These are phyloP conservation scores for Ochotona curzoniae DNA, from an alignment of 2,113 vertebrate species.

Conservation along the genomic window DNA sequence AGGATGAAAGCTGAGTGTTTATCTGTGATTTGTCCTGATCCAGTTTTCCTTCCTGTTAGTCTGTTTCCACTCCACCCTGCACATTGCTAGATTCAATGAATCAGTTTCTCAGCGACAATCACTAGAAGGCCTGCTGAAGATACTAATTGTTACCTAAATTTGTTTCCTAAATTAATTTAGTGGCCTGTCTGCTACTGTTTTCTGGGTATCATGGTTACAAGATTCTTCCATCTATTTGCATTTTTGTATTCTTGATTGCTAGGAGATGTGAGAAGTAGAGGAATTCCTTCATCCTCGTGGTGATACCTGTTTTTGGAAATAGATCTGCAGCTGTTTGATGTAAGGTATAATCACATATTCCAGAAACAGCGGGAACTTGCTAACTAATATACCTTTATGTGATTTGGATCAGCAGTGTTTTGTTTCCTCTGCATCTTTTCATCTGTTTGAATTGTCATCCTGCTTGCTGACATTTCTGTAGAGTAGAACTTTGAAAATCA, in stretches of 20 bases:
- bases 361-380: not conserved
- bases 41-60: not conserved
- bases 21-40: not conserved
- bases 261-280: not conserved
- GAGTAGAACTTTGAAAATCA: slow-evolving; percentile 28
- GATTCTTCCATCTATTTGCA: slow-evolving; percentile 25
- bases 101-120: not conserved
- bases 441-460: slow-evolving; percentile 8
- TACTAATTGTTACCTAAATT: slow-evolving; percentile 7
- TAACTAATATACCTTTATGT: slow-evolving; percentile 1
- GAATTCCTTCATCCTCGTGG: slow-evolving; percentile 36
- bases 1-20: slow-evolving; percentile 1
- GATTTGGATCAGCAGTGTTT: slow-evolving; percentile 38
- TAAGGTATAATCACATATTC: slow-evolving; percentile 33
- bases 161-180: slow-evolving; percentile 51
- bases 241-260: slow-evolving; percentile 38
- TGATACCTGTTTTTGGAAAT: slow-evolving; percentile 50
- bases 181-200: slow-evolving; percentile 23
- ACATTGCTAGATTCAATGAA: not conserved
- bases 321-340: slow-evolving; percentile 57
- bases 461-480: slow-evolving; percentile 39
- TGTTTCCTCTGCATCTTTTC: slow-evolving; percentile 38
- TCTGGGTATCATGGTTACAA: slow-evolving; percentile 9
- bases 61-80: not conserved
- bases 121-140: not conserved